A percentile compares a stretch with the other conserved stretches of the same genome.
Evolutionary conservation across 2,113 vertebrate genomes (phyloP).

Genomic region (Nibea albiflora): DNA sequence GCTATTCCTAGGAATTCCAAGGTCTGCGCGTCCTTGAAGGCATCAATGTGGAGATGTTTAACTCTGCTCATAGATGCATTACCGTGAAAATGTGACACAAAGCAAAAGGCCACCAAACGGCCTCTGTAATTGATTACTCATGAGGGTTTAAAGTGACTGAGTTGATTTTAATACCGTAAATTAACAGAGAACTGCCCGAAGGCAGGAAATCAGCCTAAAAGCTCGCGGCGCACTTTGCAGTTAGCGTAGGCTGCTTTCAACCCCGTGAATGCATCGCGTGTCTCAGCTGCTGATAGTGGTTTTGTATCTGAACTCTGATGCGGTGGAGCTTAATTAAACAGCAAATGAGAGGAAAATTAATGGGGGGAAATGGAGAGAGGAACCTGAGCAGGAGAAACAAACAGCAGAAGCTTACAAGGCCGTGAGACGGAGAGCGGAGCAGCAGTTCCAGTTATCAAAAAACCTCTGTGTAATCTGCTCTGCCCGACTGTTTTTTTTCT

Average conservation of each 20-base stretch:
- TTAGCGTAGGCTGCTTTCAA: background rate
- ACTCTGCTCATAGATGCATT: background rate
- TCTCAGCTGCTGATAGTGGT: background rate
- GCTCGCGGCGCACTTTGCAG: background rate
- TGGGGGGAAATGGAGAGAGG: background rate
- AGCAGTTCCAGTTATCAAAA: constrained; percentile 40
- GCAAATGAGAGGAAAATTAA: constrained; percentile 25
- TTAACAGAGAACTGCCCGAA: background rate
- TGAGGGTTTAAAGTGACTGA: background rate
- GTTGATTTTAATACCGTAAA: constrained; percentile 7
- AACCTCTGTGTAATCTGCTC: constrained; percentile 39
- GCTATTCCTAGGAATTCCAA: background rate
- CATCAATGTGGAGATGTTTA: background rate
- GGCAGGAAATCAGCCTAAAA: background rate
- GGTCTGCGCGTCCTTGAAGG: constrained; percentile 7
- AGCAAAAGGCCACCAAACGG: background rate
- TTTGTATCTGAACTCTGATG: constrained; percentile 47
- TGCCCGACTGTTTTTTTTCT: constrained; percentile 11
- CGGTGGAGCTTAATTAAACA: constrained; percentile 15
- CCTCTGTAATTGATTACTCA: constrained; percentile 2
- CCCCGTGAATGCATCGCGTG: background rate
- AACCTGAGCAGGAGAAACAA: constrained; percentile 31
- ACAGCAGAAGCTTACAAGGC: constrained; percentile 10
- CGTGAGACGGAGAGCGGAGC: constrained; percentile 31
- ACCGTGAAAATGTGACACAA: background rate